phyloP scores from a whole-genome alignment of 2,888 invertebrate species.

The Drosophila ustulata region DNA sequence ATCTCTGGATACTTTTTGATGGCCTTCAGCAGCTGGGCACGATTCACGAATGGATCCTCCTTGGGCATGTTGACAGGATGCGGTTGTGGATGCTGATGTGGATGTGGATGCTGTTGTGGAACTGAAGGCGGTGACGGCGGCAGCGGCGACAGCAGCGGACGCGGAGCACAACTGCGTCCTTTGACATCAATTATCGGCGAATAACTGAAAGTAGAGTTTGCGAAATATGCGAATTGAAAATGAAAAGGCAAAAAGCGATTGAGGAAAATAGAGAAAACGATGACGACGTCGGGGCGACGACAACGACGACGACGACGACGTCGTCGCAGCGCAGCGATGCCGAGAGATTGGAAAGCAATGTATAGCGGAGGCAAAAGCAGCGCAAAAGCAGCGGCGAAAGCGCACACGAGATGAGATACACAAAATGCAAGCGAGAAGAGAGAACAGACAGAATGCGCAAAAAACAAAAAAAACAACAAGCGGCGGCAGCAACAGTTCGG shows the following conservation, averaged over 20 bases:
- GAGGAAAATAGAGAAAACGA: constrained; percentile 84
- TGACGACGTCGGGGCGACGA: constrained; percentile 72
- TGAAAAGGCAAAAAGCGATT: constrained; percentile 84
- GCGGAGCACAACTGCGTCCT: constrained; percentile 83
- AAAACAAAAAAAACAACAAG: constrained; percentile 24
- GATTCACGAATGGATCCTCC: constrained; percentile 83
- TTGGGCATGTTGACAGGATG: constrained; percentile 69
- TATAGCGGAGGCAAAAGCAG: constrained; percentile 42
- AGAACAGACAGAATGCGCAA: constrained; percentile 78
- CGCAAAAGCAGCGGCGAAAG: constrained; percentile 72
- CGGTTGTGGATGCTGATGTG: constrained; percentile 1
- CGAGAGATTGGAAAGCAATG: constrained; percentile 79
- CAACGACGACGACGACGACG: constrained; percentile 67
- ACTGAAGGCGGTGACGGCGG: constrained; percentile 12
- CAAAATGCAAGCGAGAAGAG: constrained; percentile 80
- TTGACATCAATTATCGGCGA: constrained; percentile 85
- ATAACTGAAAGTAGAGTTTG: constrained; percentile 84
- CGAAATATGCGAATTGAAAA: constrained; percentile 84
- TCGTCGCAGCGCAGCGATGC: constrained; percentile 62
- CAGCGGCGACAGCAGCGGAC: constrained; percentile 45
- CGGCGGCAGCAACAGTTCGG: constrained; percentile 56
- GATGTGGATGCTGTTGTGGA: constrained; percentile 23
- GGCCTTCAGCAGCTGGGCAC: constrained; percentile 82
- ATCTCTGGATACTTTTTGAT: constrained; percentile 83
- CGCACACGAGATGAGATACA: constrained; percentile 81